These are phyloP conservation scores for Scelioninae gen. 1 DNA, from an alignment of 2,888 invertebrate species.

Conservation along the genomic window DNA sequence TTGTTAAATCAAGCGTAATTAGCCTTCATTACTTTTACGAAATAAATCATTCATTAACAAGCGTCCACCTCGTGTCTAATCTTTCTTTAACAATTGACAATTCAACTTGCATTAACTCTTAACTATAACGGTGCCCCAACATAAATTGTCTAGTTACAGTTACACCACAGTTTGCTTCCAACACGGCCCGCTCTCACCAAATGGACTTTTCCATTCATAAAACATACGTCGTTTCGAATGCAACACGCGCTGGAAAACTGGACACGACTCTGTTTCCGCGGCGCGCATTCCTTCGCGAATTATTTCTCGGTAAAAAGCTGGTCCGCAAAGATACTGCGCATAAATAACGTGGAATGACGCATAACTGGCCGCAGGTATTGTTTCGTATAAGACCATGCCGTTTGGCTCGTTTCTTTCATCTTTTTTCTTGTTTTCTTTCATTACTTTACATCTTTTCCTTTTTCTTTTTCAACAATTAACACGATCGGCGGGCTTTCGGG, in stretches of 20 bases:
- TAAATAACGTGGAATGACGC: slow-evolving; percentile 55
- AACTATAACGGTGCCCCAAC: slow-evolving; percentile 33
- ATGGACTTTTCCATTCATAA: slow-evolving; percentile 53
- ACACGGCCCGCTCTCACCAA: slow-evolving; percentile 15
- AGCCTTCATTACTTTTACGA: slow-evolving; percentile 13
- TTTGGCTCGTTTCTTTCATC: slow-evolving; percentile 2
- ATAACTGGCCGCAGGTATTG: slow-evolving; percentile 43
- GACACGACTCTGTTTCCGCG: slow-evolving; percentile 50
- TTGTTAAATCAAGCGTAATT: slow-evolving; percentile 26
- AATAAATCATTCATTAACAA: slow-evolving; percentile 41
- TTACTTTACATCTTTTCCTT: neutral
- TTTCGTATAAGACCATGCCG: slow-evolving; percentile 21
- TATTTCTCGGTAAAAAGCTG: slow-evolving; percentile 55
- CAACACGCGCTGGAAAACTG: slow-evolving; percentile 50
- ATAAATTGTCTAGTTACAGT: slow-evolving; percentile 56
- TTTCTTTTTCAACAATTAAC: slow-evolving; percentile 51
- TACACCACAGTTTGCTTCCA: slow-evolving; percentile 20
- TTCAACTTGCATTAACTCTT: slow-evolving; percentile 34
- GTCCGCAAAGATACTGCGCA: slow-evolving; percentile 44
- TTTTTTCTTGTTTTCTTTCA: slow-evolving; percentile 7
- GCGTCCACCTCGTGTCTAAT: neutral
- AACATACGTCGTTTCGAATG: slow-evolving; percentile 38
- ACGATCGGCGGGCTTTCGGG: slow-evolving; percentile 45
- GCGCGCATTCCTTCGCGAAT: slow-evolving; percentile 58
- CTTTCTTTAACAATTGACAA: slow-evolving; percentile 33